Base-by-base conservation (phyloP, 35 echinoderm and acorn worm species). In the Diadema setosum region DNA sequence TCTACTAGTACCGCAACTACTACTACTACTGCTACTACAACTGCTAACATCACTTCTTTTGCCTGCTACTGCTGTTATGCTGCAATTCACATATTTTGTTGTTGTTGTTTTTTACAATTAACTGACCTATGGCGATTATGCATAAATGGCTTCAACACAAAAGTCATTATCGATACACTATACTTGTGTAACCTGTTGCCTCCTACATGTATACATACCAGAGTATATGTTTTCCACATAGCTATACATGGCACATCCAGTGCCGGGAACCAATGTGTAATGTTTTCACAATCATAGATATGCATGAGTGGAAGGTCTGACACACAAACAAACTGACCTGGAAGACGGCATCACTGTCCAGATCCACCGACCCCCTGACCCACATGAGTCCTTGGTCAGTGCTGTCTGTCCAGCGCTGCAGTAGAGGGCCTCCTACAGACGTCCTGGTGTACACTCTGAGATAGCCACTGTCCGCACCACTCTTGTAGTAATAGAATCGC, bases 401-500 rank as follows among this genome's bases (percentile, higher is more conserved):
- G 5, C 26, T 15, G 5, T 69, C 55, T 30, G 74, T 87, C 89
- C 89, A 94, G 20, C 75, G 15, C 0, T 42, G 17, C 2, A 88
- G 83, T 32, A 95, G 76, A 15, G 31, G 81, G 31, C 93, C 96
- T 39, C 91, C 91, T 17, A 90, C 70, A 31, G 29, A 40, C 2
- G 74, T 90, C 7, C 89, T 89, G 4, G 87, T 99, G 83, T 99
- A 99, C 23, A 99, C 46, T 14, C 65, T 92, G 0, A 99, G 48
- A 15, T 84, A 36, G 0, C 93, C 91, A 4, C 89, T 87, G 11
- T 60, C 82, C 6, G 64, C 42, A 15, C 93, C 93, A 24, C 52
- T 41, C 86, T 92, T 91, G 75, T 92, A 90, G 64, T 96, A 96
- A 56, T 40, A 96, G 33, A 96, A 92, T 18, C 94, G 64, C 78